Evolutionary conservation across 2,113 vertebrate genomes (phyloP).

Genomic region (Erythrocercus mccallii): DNA sequence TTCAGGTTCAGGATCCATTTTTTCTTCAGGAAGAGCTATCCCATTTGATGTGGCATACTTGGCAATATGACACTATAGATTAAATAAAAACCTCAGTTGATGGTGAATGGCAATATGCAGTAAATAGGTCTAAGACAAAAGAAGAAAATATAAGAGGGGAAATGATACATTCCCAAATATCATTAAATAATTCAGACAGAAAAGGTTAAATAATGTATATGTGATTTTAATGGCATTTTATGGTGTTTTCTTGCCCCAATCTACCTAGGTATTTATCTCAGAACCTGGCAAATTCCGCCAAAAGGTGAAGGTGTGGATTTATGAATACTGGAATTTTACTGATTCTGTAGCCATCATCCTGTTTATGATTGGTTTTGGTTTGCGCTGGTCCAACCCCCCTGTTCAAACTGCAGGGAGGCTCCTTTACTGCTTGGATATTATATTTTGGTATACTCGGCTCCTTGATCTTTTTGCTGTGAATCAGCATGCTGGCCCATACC

Average conservation of each 20-base stretch:
- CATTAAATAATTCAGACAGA: neutral
- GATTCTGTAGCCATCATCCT: slow-evolving; percentile 88
- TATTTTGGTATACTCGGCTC: slow-evolving; percentile 94
- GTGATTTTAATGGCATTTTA: neutral
- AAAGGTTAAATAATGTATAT: neutral
- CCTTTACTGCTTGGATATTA: slow-evolving; percentile 91
- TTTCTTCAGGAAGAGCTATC: neutral
- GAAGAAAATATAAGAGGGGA: too few relatives aligned
- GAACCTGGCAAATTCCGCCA: slow-evolving; percentile 88
- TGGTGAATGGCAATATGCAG: neutral
- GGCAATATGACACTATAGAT: neutral
- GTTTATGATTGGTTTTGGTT: slow-evolving; percentile 82
- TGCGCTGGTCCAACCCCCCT: slow-evolving; percentile 79
- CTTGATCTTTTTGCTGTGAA: slow-evolving; percentile 95
- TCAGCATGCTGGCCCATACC: slow-evolving; percentile 92
- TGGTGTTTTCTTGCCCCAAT: neutral
- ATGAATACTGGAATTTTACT: slow-evolving; percentile 94
- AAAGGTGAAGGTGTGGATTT: slow-evolving; percentile 94
- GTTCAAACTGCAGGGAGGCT: slow-evolving; percentile 80
- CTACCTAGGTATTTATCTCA: slow-evolving; percentile 84
- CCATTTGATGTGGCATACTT: neutral
- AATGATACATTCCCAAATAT: neutral
- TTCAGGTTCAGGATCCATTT: neutral
- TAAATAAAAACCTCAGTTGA: neutral
- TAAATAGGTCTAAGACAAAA: neutral